Evolutionary conservation across 2,113 vertebrate genomes (phyloP).

Genomic region (Hypocryptadius cinnamomeus): DNA sequence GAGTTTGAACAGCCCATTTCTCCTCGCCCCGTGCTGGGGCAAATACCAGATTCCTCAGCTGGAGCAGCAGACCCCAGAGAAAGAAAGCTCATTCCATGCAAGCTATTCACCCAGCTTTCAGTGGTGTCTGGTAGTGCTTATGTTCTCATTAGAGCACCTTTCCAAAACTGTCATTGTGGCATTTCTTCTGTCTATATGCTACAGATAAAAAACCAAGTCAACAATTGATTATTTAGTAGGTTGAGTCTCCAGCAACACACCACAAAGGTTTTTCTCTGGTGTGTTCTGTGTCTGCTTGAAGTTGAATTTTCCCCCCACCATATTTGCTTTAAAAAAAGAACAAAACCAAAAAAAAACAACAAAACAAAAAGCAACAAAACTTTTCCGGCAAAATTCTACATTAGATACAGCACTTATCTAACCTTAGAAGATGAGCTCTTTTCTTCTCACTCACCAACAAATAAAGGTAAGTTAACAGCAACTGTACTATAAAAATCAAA

Average conservation of each 20-base stretch:
- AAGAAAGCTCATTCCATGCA: background rate
- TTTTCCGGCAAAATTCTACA: background rate
- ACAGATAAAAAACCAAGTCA: background rate
- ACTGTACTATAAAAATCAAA: background rate
- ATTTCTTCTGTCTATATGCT: background rate
- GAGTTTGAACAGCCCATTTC: background rate
- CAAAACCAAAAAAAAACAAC: no score
- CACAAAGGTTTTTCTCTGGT: background rate
- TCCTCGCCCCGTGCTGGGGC: accelerated
- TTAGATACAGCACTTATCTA: background rate
- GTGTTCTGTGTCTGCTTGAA: background rate
- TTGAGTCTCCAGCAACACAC: background rate
- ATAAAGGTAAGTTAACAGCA: background rate
- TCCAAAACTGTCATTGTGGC: accelerated
- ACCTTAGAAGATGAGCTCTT: background rate
- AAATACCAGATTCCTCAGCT: background rate
- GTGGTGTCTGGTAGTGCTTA: accelerated
- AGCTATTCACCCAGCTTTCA: background rate
- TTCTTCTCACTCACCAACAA: background rate
- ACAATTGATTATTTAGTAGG: background rate
- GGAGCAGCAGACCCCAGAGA: background rate
- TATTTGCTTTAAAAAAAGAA: background rate
- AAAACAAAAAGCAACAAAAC: no score
- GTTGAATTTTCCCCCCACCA: accelerated
- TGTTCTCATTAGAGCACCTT: background rate